Evolutionary conservation across 2,888 invertebrate species (phyloP).

Genomic region (Eilema griseolum): DNA sequence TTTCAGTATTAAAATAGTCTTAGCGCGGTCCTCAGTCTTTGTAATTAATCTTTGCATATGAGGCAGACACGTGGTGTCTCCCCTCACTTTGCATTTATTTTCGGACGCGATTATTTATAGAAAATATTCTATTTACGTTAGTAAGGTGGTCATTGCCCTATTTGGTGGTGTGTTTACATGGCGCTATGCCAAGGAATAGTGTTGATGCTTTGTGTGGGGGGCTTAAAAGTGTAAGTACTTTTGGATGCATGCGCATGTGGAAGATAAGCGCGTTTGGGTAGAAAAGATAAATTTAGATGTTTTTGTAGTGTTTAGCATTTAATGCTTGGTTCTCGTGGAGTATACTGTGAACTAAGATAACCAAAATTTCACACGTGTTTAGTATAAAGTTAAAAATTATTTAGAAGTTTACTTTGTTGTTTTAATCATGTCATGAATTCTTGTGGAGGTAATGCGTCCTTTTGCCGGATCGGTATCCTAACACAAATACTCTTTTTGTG

Average conservation of each 20-base stretch:
- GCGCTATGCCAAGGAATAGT: constrained; percentile 69
- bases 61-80: constrained; percentile 73
- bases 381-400: neutral
- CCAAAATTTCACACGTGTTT: neutral
- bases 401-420: neutral
- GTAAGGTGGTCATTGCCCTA: constrained; percentile 83
- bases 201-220: constrained; percentile 55
- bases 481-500: too few relatives aligned
- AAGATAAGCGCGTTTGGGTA: constrained; percentile 33
- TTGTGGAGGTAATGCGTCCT: neutral
- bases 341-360: neutral
- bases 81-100: constrained; percentile 76
- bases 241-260: constrained; percentile 38
- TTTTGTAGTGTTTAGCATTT: constrained; percentile 20
- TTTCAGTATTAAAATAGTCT: constrained; percentile 18
- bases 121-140: constrained; percentile 78
- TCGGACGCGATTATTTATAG: constrained; percentile 77
- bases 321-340: neutral
- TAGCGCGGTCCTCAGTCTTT: constrained; percentile 41
- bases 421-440: neutral
- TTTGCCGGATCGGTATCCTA: too few relatives aligned
- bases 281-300: constrained; percentile 29
- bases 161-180: constrained; percentile 84
- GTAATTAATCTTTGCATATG: constrained; percentile 71
- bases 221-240: constrained; percentile 37